These are phyloP conservation scores for Mesocricetus auratus DNA, from an alignment of 2,113 vertebrate genomes.

Conservation along the genomic window DNA sequence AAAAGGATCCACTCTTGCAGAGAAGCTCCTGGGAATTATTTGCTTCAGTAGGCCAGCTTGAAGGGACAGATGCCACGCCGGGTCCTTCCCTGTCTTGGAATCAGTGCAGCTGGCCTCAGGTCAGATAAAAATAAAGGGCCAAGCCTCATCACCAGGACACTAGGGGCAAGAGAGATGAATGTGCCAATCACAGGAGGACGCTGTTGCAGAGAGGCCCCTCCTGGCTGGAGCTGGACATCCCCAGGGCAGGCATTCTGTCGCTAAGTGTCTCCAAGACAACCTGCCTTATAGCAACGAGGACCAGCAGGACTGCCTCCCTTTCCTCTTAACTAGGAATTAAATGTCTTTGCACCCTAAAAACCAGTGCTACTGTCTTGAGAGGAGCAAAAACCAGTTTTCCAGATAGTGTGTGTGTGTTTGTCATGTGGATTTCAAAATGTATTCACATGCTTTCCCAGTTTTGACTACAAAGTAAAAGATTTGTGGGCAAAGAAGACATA, in stretches of 20 bases:
- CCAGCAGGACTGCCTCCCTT: neutral
- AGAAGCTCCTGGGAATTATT: conserved; percentile 57
- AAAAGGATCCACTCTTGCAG: conserved; percentile 40
- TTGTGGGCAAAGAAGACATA: neutral
- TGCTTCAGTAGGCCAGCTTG: conserved; percentile 64
- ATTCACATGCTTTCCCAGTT: neutral
- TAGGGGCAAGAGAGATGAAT: conserved; percentile 22
- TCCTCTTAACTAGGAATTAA: conserved; percentile 56
- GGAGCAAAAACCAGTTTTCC: conserved; percentile 1
- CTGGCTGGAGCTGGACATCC: conserved; percentile 53
- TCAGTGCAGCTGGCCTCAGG: conserved; percentile 76
- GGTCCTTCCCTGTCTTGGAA: conserved; percentile 74
- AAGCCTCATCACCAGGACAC: conserved; percentile 36
- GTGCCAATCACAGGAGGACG: conserved; percentile 69
- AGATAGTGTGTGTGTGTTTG: neutral
- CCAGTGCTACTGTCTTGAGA: conserved; percentile 8
- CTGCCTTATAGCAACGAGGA: neutral
- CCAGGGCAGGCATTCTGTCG: neutral
- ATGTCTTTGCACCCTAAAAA: conserved; percentile 37
- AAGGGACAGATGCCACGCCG: conserved; percentile 71
- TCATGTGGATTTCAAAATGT: neutral
- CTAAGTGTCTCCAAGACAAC: neutral
- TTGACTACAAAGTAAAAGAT: neutral
- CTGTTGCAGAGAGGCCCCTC: conserved; percentile 78
- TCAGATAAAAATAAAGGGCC: conserved; percentile 85